A percentile compares a stretch with the other conserved stretches of the same genome.
These are phyloP conservation scores for Ifrita kowaldi DNA, from an alignment of 2,113 vertebrate genomes.

Conservation along the genomic window DNA sequence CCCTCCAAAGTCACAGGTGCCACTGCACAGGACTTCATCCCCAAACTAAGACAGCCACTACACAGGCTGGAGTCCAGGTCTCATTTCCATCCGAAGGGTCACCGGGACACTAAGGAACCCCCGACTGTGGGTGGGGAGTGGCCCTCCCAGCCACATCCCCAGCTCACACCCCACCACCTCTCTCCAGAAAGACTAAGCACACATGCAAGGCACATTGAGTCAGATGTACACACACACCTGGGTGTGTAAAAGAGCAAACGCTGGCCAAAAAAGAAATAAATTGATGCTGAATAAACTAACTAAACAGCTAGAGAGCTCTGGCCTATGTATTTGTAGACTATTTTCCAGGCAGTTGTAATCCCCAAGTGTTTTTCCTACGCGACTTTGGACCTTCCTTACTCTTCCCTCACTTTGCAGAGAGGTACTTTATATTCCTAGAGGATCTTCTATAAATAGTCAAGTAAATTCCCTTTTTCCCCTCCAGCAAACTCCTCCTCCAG, in stretches of 20 bases:
- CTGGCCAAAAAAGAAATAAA: conserved; percentile 31
- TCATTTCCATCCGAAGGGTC: conserved; percentile 4
- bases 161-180: neutral
- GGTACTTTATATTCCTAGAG: neutral
- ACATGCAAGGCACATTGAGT: conserved; percentile 73
- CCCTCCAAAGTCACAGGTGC: neutral
- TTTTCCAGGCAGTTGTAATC: conserved; percentile 48
- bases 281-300: neutral
- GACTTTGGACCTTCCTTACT: neutral
- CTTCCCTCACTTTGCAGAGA: neutral
- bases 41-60: conserved; percentile 40
- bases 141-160: neutral
- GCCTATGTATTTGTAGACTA: conserved; percentile 12
- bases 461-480: neutral
- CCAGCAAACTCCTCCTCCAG: neutral
- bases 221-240: neutral
- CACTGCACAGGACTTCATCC: conserved; percentile 18
- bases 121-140: neutral
- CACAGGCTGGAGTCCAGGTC: neutral
- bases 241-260: conserved; percentile 59
- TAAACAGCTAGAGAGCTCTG: conserved; percentile 57
- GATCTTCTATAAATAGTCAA: neutral
- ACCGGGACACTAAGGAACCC: neutral
- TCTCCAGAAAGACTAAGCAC: conserved; percentile 31
- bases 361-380: neutral